Percentiles rank a stretch among this genome's conserved stretches.
Conservation (phyloP, 2,888 invertebrate species). For the Nymphalis polychloros region DNA sequence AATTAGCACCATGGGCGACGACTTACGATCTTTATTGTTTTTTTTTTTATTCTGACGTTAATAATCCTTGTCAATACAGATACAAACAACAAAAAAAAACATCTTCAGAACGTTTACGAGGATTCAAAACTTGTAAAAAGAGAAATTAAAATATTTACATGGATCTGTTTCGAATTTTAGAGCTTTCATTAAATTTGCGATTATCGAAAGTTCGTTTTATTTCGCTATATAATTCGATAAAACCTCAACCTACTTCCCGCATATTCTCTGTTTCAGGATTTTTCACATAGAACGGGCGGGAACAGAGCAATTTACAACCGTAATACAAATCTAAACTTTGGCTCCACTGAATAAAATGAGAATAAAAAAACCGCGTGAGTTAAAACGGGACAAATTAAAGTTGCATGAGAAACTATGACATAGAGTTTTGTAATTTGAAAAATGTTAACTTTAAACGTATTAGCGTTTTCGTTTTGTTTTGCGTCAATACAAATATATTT, state of each 20-base stretch:
- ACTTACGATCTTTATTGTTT: too few relatives aligned
- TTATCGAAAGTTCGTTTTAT: neutral
- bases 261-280: conserved; percentile 45
- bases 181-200: too few relatives aligned
- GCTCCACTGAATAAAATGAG: conserved; percentile 43
- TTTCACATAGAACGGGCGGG: conserved; percentile 47
- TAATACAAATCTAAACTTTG: conserved; percentile 50
- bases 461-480: neutral
- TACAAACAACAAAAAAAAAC: too few relatives aligned
- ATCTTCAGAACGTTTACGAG: too few relatives aligned
- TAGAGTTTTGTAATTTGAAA: neutral
- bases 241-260: conserved; percentile 35
- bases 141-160: too few relatives aligned
- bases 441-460: neutral
- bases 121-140: too few relatives aligned
- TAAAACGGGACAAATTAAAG: conserved; percentile 37
- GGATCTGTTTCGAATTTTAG: too few relatives aligned
- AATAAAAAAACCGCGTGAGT: conserved; percentile 31
- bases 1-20: too few relatives aligned
- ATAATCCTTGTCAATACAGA: too few relatives aligned
- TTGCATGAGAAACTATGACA: conserved; percentile 15
- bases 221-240: conserved; percentile 21
- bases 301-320: conserved; percentile 48
- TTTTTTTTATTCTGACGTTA: too few relatives aligned
- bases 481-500: neutral